Evolutionary conservation across 2,113 vertebrate species (phyloP), one percentile per base, ranked within the genome.

Genomic region (Halichoerus grypus): DNA sequence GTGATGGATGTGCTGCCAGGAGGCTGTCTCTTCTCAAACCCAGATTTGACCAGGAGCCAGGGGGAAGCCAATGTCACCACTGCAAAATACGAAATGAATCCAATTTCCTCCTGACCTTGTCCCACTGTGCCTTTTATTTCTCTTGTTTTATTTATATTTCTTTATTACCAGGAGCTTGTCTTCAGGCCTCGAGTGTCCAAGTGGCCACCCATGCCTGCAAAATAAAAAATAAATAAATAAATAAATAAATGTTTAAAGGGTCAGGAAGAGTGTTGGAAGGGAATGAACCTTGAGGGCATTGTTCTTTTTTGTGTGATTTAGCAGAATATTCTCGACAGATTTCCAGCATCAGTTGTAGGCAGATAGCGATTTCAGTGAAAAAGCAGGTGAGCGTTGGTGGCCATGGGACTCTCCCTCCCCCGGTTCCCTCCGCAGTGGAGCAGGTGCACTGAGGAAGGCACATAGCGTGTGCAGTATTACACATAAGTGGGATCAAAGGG

Each of bases 1-100:
- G 51, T 92, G 97, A 94, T 61, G 94, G 97, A 97, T 97, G 79
- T 12, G 71, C 98, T 98, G 96, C 95, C 93, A 57, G 94, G 81
- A 77, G 96, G 96, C 87, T 92, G 95, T 91, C 95, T 96, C 59
- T 33, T 95, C 42, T 88, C 0, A 1, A 89, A 95, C 96, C 77
- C 83, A 94, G 59, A 55, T 97, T 95, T 97, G 72, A 69, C 28
- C 8, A 3, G 57, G 90, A 96, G 92, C 95, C 88, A 65, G 92
- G 55, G 85, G 95, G 92, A 94, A 97, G 65, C 28, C 42, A 89
- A 16, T 0, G 46, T 80, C 57, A 8, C 53, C 86, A 97, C 93
- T 97, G 88, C 77, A 91, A 49, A 95, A 97, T 51, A 94, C 55
- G 59, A 65, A 57, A 72, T 88, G 12, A 51, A 1, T 97, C 74